phyloP scores from a whole-genome alignment of 2,113 vertebrate species.

The Addax nasomaculatus region DNA sequence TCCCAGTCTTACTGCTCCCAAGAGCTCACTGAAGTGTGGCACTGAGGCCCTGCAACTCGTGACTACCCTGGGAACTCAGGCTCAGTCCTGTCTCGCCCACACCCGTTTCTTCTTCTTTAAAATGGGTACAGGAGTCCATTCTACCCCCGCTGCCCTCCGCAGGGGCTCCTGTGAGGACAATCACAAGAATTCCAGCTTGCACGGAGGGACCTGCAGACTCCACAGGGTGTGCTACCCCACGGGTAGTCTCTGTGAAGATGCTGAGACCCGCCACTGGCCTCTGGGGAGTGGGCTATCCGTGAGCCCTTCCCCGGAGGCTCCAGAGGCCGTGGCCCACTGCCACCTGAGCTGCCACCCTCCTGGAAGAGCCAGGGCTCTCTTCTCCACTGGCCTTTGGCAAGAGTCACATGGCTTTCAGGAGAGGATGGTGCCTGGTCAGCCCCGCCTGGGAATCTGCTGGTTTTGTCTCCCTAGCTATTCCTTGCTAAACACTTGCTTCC shows the following conservation, averaged over 20 bases:
- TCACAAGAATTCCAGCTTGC: not conserved
- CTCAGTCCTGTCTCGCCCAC: not conserved
- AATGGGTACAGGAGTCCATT: not conserved
- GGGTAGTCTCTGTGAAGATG: not conserved
- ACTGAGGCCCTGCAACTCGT: not conserved
- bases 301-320: not conserved
- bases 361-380: not conserved
- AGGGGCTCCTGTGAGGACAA: not conserved
- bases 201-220: not conserved
- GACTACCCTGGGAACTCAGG: not conserved
- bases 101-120: not conserved
- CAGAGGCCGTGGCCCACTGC: not conserved
- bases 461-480: not conserved
- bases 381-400: too few species aligned
- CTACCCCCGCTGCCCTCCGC: not conserved
- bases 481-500: not conserved
- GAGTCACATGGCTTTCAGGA: not conserved
- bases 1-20: not conserved
- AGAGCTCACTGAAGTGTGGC: not conserved
- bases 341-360: not conserved
- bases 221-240: not conserved
- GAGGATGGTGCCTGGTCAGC: not conserved
- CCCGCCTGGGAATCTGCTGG: not conserved
- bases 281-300: rapidly evolving
- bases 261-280: not conserved